These are phyloP conservation scores for Oreochromis niloticus DNA, from an alignment of 2,113 vertebrate genomes.

Conservation along the genomic window DNA sequence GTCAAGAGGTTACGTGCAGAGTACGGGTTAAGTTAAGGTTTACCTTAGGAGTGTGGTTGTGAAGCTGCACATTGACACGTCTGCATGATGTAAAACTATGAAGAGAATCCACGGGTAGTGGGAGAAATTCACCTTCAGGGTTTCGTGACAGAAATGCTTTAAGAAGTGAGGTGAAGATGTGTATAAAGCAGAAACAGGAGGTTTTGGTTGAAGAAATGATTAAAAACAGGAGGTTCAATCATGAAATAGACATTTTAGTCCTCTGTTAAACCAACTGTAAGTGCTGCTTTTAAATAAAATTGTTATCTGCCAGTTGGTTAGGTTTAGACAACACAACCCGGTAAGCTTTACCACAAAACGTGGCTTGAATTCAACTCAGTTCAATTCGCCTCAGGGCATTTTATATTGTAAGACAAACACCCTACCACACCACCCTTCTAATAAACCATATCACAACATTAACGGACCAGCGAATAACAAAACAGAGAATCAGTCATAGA, in stretches of 20 bases:
- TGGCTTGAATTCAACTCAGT: not conserved
- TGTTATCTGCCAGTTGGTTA: not conserved
- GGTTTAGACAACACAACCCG: not conserved
- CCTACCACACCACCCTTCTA: not conserved
- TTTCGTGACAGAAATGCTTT: not conserved
- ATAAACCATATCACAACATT: not conserved
- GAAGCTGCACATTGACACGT: not conserved
- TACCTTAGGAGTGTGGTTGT: not conserved
- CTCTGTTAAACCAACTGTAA: not conserved
- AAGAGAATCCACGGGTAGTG: not conserved
- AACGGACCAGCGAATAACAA: not conserved
- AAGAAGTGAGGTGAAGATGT: not conserved
- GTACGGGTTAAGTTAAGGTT: not conserved
- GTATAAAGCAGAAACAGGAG: not conserved
- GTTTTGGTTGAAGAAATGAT: not conserved
- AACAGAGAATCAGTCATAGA: not conserved
- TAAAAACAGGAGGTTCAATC: not conserved
- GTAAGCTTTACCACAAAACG: not conserved
- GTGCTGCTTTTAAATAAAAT: not conserved
- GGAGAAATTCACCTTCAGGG: not conserved
- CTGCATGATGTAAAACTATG: not conserved
- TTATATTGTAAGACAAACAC: not conserved
- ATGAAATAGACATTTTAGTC: not conserved
- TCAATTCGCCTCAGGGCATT: not conserved
- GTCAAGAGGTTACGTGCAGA: not conserved